Evolutionary conservation across 2,888 invertebrate species (phyloP).

Genomic region (Andrena bicolor): DNA sequence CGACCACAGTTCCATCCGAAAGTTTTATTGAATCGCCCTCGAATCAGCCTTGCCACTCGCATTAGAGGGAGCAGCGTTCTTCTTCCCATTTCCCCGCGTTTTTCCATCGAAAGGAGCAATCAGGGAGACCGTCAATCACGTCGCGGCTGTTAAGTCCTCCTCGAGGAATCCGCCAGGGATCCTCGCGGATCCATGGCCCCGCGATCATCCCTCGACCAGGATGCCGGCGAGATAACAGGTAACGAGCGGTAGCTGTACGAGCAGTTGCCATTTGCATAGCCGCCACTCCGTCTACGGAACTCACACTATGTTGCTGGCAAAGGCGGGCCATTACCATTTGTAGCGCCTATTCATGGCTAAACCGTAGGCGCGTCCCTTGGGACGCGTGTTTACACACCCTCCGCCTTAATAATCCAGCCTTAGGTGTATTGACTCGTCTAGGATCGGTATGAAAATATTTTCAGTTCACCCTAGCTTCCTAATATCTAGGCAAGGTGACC

Average conservation of each 20-base stretch:
- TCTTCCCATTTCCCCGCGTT: background rate
- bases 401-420: background rate
- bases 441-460: background rate
- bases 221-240: conserved; percentile 44
- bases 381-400: background rate
- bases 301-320: conserved; percentile 24
- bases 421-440: background rate
- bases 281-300: conserved; percentile 35
- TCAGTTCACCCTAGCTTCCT: background rate
- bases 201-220: conserved; percentile 29
- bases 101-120: conserved; percentile 16
- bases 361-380: conserved; percentile 6
- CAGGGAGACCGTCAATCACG: conserved; percentile 15
- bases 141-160: conserved; percentile 24
- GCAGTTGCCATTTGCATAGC: conserved; percentile 46
- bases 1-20: background rate
- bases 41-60: background rate
- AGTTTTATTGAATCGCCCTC: background rate
- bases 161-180: background rate
- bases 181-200: conserved; percentile 1
- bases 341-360: conserved; percentile 24
- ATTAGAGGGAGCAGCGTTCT: background rate
- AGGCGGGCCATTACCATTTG: conserved; percentile 47
- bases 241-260: conserved; percentile 42
- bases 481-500: background rate